A percentile compares a stretch with the other conserved stretches of the same genome.
These are phyloP conservation scores for Notoglanidium macrostoma DNA, from an alignment of 2,797 vertebrate genomes.

Conservation along the genomic window DNA sequence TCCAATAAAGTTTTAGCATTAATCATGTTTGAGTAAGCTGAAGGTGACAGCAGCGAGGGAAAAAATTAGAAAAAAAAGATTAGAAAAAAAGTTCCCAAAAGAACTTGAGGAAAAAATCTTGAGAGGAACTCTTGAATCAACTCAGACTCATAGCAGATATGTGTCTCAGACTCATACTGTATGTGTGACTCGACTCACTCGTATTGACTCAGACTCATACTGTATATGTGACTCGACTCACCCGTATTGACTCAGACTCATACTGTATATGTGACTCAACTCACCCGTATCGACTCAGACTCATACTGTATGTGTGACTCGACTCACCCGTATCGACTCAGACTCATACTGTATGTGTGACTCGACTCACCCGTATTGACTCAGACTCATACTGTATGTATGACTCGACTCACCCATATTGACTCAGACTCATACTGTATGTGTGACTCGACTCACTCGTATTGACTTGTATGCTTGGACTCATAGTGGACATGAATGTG, in stretches of 20 bases:
- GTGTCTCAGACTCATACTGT: not conserved
- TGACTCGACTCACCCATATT: not conserved
- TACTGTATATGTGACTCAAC: not conserved
- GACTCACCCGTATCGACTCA: not conserved
- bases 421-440: not conserved
- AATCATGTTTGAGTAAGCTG: not conserved
- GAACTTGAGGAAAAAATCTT: not conserved
- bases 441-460: not conserved
- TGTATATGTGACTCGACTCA: not conserved
- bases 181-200: not conserved
- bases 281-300: not conserved
- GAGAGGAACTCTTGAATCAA: not conserved
- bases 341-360: not conserved
- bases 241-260: not conserved
- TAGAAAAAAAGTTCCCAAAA: not conserved
- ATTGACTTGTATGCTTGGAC: too few relatives aligned
- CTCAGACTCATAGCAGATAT: too few relatives aligned
- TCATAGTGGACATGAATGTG: not conserved
- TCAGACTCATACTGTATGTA: not conserved
- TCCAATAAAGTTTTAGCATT: not conserved
- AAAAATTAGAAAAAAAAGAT: too few relatives aligned
- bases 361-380: not conserved
- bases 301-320: not conserved
- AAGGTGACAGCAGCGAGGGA: not conserved
- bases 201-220: not conserved